Conservation (phyloP, 2,113 vertebrate species). For the Vulpes vulpes region DNA sequence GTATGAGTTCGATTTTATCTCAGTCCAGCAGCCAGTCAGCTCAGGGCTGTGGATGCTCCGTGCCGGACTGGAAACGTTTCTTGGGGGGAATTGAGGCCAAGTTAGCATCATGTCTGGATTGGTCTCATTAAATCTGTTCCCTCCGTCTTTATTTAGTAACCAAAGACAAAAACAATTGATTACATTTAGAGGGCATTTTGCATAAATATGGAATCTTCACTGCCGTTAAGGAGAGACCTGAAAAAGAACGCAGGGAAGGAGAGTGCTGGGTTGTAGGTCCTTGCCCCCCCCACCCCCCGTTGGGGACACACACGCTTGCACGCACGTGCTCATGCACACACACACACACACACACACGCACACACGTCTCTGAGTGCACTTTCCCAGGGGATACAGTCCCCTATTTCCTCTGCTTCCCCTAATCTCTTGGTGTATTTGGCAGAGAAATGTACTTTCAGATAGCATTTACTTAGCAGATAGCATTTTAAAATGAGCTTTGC, state of each 20-base stretch:
- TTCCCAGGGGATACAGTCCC: not conserved
- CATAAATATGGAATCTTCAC: constrained; percentile 40
- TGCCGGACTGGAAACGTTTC: constrained; percentile 37
- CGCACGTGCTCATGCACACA: not conserved
- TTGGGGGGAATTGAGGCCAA: constrained; percentile 40
- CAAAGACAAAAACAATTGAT: constrained; percentile 64
- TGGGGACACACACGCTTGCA: not conserved
- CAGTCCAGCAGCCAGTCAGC: not conserved
- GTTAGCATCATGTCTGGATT: constrained; percentile 52
- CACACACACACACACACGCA: not conserved
- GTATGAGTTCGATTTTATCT: not conserved
- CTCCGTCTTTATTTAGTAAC: constrained; percentile 59
- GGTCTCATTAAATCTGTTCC: constrained; percentile 34
- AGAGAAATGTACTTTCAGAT: constrained; percentile 34
- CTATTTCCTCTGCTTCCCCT: not conserved
- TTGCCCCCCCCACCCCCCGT: too few relatives aligned
- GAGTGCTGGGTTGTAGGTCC: not conserved
- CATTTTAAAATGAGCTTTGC: constrained; percentile 52
- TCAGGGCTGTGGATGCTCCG: not conserved
- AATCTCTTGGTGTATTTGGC: constrained; percentile 43
- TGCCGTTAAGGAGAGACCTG: not conserved
- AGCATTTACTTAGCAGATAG: constrained; percentile 68
- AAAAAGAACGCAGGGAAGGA: not conserved
- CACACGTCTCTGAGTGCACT: not conserved
- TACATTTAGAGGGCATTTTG: constrained; percentile 56